Percentiles rank a stretch among this genome's conserved stretches.
Evolutionary conservation across 2,888 invertebrate species (phyloP).

Genomic region (Orthosia incerta): DNA sequence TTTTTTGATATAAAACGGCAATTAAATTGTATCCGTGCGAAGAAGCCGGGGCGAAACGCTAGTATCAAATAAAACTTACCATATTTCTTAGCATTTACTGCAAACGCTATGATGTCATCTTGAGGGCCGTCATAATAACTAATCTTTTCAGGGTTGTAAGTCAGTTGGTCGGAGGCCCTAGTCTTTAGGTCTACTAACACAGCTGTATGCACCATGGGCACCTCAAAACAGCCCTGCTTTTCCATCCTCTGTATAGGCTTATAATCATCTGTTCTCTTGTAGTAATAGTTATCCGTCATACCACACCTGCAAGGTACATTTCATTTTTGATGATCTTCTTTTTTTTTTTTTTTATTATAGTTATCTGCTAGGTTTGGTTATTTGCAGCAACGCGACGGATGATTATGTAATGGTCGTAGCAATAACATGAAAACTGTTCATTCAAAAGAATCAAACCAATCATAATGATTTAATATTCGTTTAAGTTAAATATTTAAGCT

Average conservation of each 20-base stretch:
- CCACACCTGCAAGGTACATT: slow-evolving; percentile 90
- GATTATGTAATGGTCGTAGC: neutral
- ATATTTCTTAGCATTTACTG: slow-evolving; percentile 94
- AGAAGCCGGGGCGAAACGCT: too few relatives aligned
- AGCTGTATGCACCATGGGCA: slow-evolving; percentile 98
- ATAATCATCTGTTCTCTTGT: slow-evolving; percentile 96
- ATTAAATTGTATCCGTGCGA: too few relatives aligned
- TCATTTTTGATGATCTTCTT: neutral
- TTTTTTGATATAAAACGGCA: too few relatives aligned
- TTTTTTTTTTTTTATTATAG: neutral
- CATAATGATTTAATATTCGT: too few relatives aligned
- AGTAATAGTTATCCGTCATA: slow-evolving; percentile 96
- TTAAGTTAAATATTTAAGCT: too few relatives aligned
- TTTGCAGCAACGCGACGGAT: neutral
- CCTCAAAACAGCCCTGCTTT: slow-evolving; percentile 94
- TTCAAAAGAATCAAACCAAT: neutral
- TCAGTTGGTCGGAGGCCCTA: slow-evolving; percentile 91
- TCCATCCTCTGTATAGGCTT: slow-evolving; percentile 94
- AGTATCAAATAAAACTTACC: slow-evolving; percentile 77
- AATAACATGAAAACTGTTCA: neutral
- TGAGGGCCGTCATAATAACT: slow-evolving; percentile 93
- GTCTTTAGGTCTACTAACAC: slow-evolving; percentile 94
- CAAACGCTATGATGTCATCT: slow-evolving; percentile 98
- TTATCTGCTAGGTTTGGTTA: neutral
- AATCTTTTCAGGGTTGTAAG: slow-evolving; percentile 93